phyloP scores from a whole-genome alignment of 2,113 vertebrate species.

The Mionectes macconnelli region DNA sequence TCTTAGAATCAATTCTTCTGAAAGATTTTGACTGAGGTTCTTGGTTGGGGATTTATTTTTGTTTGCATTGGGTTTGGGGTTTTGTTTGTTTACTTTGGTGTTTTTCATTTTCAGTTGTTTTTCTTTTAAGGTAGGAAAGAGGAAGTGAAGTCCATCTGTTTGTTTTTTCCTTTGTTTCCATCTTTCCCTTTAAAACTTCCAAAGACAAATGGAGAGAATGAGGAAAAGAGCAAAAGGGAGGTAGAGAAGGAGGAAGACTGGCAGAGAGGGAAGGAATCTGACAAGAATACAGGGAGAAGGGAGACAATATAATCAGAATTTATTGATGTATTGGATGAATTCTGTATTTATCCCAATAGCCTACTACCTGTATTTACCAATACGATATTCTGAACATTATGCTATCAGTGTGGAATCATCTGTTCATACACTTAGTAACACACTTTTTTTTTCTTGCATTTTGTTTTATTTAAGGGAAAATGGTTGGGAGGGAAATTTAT shows the following conservation, averaged over 20 bases:
- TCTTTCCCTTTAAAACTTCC: neutral
- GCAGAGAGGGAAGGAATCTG: neutral
- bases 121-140: neutral
- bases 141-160: neutral
- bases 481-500: neutral
- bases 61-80: accelerated
- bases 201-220: neutral
- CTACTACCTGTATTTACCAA: neutral
- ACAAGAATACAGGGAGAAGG: neutral
- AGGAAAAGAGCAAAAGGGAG: neutral
- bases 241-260: neutral
- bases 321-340: neutral
- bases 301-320: neutral
- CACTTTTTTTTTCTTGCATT: neutral
- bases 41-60: neutral
- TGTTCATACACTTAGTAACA: neutral
- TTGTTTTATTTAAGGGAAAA: neutral
- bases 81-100: neutral
- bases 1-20: neutral
- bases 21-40: neutral
- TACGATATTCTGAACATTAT: neutral
- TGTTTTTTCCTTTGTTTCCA: neutral
- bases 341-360: neutral
- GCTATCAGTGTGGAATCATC: neutral
- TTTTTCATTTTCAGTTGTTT: neutral